Percentiles rank a stretch among this genome's conserved stretches.
Conservation (phyloP, 1,140 invertebrate genomes). For the Pogonus chalceus region DNA sequence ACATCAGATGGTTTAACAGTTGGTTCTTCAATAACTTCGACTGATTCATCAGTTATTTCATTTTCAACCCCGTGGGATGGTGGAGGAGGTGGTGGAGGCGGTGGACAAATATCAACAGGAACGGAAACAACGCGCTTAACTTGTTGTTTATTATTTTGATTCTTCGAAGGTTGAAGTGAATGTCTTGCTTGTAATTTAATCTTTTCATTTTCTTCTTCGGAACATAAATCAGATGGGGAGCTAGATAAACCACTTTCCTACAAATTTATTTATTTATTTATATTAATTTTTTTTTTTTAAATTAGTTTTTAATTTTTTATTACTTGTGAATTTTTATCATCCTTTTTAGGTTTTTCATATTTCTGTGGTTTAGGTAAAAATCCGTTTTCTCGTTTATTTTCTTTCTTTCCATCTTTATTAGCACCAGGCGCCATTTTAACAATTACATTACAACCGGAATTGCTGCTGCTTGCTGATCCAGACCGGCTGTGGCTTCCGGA, state of each 20-base stretch:
- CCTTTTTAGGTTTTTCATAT: slow-evolving; percentile 22
- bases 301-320: too few relatives aligned
- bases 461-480: slow-evolving; percentile 44
- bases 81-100: slow-evolving; percentile 35
- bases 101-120: slow-evolving; percentile 29
- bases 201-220: slow-evolving; percentile 31
- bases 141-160: neutral
- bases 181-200: slow-evolving; percentile 26
- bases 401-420: slow-evolving; percentile 15
- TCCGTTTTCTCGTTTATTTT: slow-evolving; percentile 23
- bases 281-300: neutral
- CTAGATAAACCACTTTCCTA: slow-evolving; percentile 29
- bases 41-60: slow-evolving; percentile 27
- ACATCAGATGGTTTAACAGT: slow-evolving; percentile 49
- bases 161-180: slow-evolving; percentile 28
- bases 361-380: slow-evolving; percentile 28
- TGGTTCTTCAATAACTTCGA: slow-evolving; percentile 48
- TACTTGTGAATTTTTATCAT: slow-evolving; percentile 17
- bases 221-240: slow-evolving; percentile 29
- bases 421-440: slow-evolving; percentile 22
- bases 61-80: slow-evolving; percentile 6
- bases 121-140: slow-evolving; percentile 42
- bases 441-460: slow-evolving; percentile 32
- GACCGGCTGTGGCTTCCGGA: slow-evolving; percentile 59
- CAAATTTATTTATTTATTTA: too few relatives aligned